Evolutionary conservation across 2,888 invertebrate genomes (phyloP).

Genomic region (Lottia gigantea): DNA sequence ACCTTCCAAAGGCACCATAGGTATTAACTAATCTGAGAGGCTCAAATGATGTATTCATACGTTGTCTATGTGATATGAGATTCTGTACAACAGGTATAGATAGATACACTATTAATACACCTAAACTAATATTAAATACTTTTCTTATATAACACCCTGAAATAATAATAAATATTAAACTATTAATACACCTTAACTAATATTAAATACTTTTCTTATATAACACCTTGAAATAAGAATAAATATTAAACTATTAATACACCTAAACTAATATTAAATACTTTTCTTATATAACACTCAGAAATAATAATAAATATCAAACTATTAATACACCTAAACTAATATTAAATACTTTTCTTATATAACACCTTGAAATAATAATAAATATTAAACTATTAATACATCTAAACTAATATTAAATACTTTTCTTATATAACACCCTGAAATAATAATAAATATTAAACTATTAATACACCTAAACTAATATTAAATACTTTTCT

Average conservation of each 20-base stretch:
- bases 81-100: conserved; percentile 69
- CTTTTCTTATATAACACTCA: no score
- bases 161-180: not conserved
- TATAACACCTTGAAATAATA: no score
- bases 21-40: conserved; percentile 69
- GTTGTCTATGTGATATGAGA: conserved; percentile 65
- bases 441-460: no score
- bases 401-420: no score
- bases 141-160: conserved; percentile 52
- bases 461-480: no score
- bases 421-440: no score
- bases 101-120: conserved; percentile 62
- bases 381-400: no score
- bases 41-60: conserved; percentile 70
- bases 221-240: conserved; percentile 8
- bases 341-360: no score
- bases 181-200: not conserved
- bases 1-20: conserved; percentile 70
- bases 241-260: not conserved
- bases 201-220: not conserved
- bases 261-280: not conserved
- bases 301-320: no score
- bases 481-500: no score
- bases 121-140: conserved; percentile 59
- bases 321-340: no score